These are phyloP conservation scores for Smutsia gigantea DNA, from an alignment of 2,797 vertebrate species.

Conservation along the genomic window DNA sequence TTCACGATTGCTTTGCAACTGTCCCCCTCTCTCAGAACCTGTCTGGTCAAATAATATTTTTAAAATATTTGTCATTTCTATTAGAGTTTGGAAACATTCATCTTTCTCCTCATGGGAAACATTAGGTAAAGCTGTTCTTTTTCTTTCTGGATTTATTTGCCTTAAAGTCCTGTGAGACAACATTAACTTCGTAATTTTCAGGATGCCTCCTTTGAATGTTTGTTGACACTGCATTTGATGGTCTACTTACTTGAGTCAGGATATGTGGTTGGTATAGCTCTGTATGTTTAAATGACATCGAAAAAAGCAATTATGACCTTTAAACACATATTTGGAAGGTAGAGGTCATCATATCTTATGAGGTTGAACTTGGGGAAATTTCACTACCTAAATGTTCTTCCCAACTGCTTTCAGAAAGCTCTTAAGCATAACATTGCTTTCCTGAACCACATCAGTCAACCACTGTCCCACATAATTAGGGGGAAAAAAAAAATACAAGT, in stretches of 20 bases:
- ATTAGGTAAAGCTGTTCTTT: constrained; percentile 2
- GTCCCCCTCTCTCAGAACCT: background rate
- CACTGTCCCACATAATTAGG: background rate
- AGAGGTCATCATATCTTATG: background rate
- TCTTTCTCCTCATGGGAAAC: background rate
- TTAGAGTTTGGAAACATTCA: background rate
- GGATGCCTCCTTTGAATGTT: constrained; percentile 40
- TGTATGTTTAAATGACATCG: constrained; percentile 34
- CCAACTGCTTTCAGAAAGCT: background rate
- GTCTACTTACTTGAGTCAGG: constrained; percentile 54
- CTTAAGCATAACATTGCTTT: background rate
- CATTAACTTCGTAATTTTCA: constrained; percentile 53
- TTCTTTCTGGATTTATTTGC: background rate
- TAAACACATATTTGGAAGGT: constrained; percentile 39
- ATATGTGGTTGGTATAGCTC: background rate
- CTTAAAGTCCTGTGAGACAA: constrained; percentile 14
- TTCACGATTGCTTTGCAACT: background rate
- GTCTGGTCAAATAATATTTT: constrained; percentile 45
- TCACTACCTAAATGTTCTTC: background rate
- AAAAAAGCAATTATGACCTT: constrained; percentile 57
- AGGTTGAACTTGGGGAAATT: constrained; percentile 3
- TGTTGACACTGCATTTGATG: constrained; percentile 69
- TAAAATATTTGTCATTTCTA: constrained; percentile 44
- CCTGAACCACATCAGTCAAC: background rate
- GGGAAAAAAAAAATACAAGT: background rate